A percentile compares a stretch with the other conserved stretches of the same genome.
phyloP scores from a whole-genome alignment of 2,113 vertebrate species.

The Mobula birostris region DNA sequence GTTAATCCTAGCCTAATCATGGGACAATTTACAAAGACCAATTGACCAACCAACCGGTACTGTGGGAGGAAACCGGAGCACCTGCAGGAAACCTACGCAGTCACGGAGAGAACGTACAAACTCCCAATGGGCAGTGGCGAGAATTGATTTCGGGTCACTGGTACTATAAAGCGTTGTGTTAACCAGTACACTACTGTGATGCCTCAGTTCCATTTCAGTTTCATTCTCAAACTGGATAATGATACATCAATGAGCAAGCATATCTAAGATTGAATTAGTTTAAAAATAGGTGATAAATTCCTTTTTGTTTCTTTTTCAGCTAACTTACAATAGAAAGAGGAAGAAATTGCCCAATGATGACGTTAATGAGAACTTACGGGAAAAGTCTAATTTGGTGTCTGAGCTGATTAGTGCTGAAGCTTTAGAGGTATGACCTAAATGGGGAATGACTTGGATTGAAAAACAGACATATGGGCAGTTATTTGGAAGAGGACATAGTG shows the following conservation, averaged over 20 bases:
- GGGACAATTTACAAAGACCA: too few species aligned
- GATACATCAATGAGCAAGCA: too few species aligned
- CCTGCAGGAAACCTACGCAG: too few species aligned
- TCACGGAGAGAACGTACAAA: too few species aligned
- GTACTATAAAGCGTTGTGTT: too few species aligned
- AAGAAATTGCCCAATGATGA: conserved; percentile 46
- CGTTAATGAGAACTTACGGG: conserved; percentile 62
- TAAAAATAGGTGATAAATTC: not conserved
- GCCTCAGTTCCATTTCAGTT: not conserved
- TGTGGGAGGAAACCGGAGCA: too few species aligned
- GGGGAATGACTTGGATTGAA: not conserved
- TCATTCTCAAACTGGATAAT: not conserved
- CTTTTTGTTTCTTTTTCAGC: conserved; percentile 45
- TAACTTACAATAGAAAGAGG: conserved; percentile 61
- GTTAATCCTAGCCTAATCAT: too few species aligned
- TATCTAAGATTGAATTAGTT: not conserved
- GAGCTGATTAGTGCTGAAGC: conserved; percentile 58
- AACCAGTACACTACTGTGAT: too few species aligned
- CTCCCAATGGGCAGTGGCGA: too few species aligned
- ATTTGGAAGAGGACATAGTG: not conserved
- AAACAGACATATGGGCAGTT: not conserved
- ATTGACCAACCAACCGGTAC: too few species aligned
- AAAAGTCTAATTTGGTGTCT: conserved; percentile 56
- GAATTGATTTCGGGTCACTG: too few species aligned
- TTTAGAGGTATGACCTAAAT: conserved; percentile 55